A percentile compares a stretch with the other conserved stretches of the same genome.
These are phyloP conservation scores for Hydropotes inermis DNA, from an alignment of 2,113 vertebrate species.

Conservation along the genomic window DNA sequence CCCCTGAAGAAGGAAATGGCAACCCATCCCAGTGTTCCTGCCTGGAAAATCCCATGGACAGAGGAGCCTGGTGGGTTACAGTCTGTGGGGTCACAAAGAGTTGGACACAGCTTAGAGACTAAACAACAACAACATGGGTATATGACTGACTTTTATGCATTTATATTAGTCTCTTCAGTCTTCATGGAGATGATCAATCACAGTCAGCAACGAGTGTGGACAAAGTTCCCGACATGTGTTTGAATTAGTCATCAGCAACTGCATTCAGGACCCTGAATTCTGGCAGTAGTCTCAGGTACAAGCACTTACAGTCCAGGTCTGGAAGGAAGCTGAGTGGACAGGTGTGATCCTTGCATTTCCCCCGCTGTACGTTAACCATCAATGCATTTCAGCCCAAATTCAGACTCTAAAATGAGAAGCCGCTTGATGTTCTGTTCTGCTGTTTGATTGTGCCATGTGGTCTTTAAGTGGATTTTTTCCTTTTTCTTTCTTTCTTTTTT, in stretches of 20 bases:
- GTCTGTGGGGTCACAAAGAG: not conserved
- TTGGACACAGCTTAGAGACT: not conserved
- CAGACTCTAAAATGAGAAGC: not conserved
- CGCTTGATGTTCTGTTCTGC: not conserved
- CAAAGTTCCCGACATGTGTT: rapidly evolving
- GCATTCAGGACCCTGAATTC: too few species aligned
- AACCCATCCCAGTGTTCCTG: not conserved
- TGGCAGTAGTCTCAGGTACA: rapidly evolving
- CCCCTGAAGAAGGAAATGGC: not conserved
- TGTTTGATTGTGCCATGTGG: conserved; percentile 12
- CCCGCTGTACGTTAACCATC: not conserved
- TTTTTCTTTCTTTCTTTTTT: not conserved
- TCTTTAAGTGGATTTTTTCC: conserved; percentile 32
- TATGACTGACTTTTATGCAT: not conserved
- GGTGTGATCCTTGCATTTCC: not conserved
- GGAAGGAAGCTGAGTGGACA: not conserved
- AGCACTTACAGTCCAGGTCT: rapidly evolving
- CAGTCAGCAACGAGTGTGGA: not conserved
- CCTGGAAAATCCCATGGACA: not conserved
- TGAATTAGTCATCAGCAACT: not conserved
- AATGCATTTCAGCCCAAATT: not conserved
- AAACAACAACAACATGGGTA: not conserved
- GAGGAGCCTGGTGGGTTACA: not conserved
- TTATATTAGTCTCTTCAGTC: not conserved
- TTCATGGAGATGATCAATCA: not conserved